Percentiles rank a stretch among this genome's conserved stretches.
Conservation (phyloP, 2,888 invertebrate species). For the Loripinus fragilis region DNA sequence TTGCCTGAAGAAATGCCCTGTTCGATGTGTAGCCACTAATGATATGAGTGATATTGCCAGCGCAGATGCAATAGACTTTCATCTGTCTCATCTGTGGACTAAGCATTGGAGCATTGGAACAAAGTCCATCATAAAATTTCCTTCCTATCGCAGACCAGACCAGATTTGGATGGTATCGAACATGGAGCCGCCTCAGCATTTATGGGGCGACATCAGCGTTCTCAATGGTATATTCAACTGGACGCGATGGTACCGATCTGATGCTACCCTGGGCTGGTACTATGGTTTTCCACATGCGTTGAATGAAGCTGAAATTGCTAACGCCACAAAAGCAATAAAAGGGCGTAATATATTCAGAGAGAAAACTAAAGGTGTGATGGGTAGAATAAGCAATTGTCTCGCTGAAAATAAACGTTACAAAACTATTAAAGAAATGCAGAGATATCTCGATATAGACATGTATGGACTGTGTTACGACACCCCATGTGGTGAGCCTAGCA, state of each 20-base stretch:
- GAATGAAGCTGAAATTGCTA: slow-evolving; percentile 30
- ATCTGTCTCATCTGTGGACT: slow-evolving; percentile 65
- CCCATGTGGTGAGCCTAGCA: too few relatives aligned
- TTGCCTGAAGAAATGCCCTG: slow-evolving; percentile 35
- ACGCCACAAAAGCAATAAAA: slow-evolving; percentile 62
- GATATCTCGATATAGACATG: too few relatives aligned
- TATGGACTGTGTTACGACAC: too few relatives aligned
- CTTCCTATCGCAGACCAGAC: slow-evolving; percentile 52
- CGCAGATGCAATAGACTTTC: slow-evolving; percentile 70
- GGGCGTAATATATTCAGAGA: too few relatives aligned
- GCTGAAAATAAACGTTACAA: too few relatives aligned
- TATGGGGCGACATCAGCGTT: slow-evolving; percentile 58
- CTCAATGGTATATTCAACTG: too few relatives aligned
- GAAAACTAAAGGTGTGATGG: too few relatives aligned
- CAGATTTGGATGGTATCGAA: slow-evolving; percentile 72
- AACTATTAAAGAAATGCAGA: too few relatives aligned
- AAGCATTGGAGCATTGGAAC: slow-evolving; percentile 47
- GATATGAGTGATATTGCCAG: slow-evolving; percentile 57
- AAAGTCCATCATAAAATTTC: slow-evolving; percentile 49
- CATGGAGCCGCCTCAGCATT: slow-evolving; percentile 68
- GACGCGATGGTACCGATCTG: slow-evolving; percentile 75
- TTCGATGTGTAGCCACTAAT: slow-evolving; percentile 51
- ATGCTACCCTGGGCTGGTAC: slow-evolving; percentile 66
- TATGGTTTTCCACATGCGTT: slow-evolving; percentile 58
- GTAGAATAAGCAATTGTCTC: too few relatives aligned